phyloP scores from a whole-genome alignment of 2,888 invertebrate genomes.

The Augochlorella aurata region DNA sequence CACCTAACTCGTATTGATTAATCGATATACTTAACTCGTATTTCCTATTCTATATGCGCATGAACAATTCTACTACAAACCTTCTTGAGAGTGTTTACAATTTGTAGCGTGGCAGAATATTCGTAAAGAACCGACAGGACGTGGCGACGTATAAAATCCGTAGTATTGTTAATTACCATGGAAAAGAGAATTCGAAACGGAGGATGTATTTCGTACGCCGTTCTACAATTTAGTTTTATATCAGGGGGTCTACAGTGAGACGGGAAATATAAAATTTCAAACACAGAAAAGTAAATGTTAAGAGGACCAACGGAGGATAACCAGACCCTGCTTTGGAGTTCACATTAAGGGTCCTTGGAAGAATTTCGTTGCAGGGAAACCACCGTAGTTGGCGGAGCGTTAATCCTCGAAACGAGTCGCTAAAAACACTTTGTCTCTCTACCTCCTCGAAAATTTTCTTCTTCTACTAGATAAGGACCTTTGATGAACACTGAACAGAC shows the following conservation, averaged over 20 bases:
- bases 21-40: background rate
- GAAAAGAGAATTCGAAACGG: background rate
- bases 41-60: background rate
- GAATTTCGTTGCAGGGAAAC: conserved; percentile 66
- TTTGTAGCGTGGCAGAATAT: no score
- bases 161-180: background rate
- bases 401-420: conserved; percentile 72
- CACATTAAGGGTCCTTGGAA: conserved; percentile 64
- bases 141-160: background rate
- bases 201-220: background rate
- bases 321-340: conserved; percentile 45
- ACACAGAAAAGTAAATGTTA: conserved; percentile 15
- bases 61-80: no score
- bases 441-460: conserved; percentile 58
- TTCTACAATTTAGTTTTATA: background rate
- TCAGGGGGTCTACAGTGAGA: background rate
- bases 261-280: conserved; percentile 16
- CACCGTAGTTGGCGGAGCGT: conserved; percentile 71
- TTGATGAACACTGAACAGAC: conserved; percentile 55
- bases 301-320: conserved; percentile 37
- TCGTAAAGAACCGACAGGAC: no score
- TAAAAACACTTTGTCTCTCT: conserved; percentile 72
- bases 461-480: conserved; percentile 52
- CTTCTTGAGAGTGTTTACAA: no score
- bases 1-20: background rate